Evolutionary conservation across 2,888 invertebrate genomes (phyloP).

Genomic region (Xestoiulus laeticollis): DNA sequence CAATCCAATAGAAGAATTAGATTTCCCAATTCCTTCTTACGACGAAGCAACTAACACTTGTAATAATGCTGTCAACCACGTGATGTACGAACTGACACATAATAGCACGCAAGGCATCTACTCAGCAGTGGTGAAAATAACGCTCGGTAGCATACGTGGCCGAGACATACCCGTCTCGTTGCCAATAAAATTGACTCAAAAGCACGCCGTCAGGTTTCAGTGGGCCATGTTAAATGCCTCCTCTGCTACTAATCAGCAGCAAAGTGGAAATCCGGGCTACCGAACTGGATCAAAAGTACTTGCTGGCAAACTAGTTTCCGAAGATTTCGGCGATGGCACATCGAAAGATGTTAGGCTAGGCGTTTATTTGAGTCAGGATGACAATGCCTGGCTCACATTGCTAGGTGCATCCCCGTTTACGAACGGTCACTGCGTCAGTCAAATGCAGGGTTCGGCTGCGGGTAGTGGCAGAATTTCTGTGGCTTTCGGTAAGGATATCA

Average conservation of each 20-base stretch:
- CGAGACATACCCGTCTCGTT: not conserved
- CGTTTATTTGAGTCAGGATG: constrained; percentile 42
- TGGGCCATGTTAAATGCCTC: not conserved
- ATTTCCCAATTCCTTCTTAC: not conserved
- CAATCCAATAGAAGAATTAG: not conserved
- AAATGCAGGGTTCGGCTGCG: not conserved
- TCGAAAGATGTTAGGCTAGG: not conserved
- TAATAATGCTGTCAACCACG: constrained; percentile 27
- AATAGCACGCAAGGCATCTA: constrained; percentile 51
- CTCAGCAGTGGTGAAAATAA: constrained; percentile 21
- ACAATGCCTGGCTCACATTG: constrained; percentile 46
- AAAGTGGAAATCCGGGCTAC: constrained; percentile 53
- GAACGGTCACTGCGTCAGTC: not conserved
- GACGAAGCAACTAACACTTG: constrained; percentile 2
- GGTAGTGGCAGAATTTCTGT: constrained; percentile 13
- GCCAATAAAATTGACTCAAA: constrained; percentile 15
- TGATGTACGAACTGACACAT: constrained; percentile 35
- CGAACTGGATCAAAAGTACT: constrained; percentile 36
- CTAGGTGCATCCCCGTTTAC: not conserved
- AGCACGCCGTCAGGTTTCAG: not conserved
- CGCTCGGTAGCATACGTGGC: constrained; percentile 37
- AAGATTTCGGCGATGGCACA: not conserved
- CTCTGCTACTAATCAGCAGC: not conserved
- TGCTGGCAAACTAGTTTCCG: constrained; percentile 46
- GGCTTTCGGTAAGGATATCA: constrained; percentile 40